A percentile compares a stretch with the other conserved stretches of the same genome.
Conservation (phyloP, 2,888 invertebrate species). For the Phalangium opilio region DNA sequence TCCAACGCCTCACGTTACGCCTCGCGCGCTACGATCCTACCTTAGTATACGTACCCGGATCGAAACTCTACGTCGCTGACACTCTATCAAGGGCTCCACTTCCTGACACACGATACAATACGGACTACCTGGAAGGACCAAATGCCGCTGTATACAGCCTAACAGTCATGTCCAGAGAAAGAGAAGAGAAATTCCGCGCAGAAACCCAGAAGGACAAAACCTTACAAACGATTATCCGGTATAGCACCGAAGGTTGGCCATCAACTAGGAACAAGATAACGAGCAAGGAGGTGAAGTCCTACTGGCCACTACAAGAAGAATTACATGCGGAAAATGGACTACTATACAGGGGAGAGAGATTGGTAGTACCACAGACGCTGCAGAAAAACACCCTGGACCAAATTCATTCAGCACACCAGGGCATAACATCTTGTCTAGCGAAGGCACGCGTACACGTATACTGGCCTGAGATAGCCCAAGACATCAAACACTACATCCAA, state of each 20-base stretch:
- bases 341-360: constrained; percentile 1
- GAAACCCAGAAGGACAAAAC: neutral
- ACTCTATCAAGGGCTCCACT: too few species aligned
- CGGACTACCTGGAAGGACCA: too few species aligned
- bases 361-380: neutral
- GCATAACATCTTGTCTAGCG: too few species aligned
- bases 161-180: neutral
- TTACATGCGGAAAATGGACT: constrained; percentile 1
- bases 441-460: too few species aligned
- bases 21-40: constrained; percentile 2
- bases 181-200: neutral
- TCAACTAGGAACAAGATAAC: neutral
- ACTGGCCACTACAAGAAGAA: constrained; percentile 1
- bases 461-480: neutral
- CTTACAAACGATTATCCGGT: neutral
- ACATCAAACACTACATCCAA: neutral
- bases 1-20: constrained; percentile 27
- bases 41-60: too few species aligned
- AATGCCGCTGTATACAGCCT: neutral
- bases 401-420: constrained; percentile 1
- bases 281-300: neutral
- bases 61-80: constrained; percentile 19
- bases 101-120: too few species aligned
- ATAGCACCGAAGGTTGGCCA: neutral
- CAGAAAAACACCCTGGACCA: neutral